These are phyloP conservation scores for Mus spicilegus DNA, from an alignment of 2,113 vertebrate genomes.

Conservation along the genomic window DNA sequence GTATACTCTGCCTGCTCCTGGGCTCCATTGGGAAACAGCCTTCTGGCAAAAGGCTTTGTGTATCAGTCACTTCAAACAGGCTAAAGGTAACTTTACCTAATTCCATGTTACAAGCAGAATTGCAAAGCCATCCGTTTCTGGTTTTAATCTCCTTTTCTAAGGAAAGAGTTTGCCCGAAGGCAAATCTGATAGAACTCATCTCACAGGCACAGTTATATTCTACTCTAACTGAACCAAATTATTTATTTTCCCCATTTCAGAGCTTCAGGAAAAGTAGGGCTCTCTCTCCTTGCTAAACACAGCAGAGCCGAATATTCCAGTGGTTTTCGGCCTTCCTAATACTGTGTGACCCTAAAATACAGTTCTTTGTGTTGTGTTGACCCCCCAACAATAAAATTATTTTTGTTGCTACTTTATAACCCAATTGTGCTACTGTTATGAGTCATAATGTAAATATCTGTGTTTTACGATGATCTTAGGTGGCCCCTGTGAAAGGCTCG, in stretches of 20 bases:
- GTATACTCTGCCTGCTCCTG: neutral
- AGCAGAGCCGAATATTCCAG: neutral
- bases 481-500: neutral
- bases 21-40: neutral
- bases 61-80: neutral
- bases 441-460: neutral
- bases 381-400: neutral
- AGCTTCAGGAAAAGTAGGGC: neutral
- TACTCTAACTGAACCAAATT: neutral
- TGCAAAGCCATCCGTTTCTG: neutral
- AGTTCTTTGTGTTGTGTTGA: neutral
- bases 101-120: neutral
- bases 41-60: neutral
- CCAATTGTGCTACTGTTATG: neutral
- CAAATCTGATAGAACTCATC: neutral
- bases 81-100: neutral
- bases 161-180: neutral
- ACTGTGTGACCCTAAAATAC: neutral
- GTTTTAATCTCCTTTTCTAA: neutral
- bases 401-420: neutral
- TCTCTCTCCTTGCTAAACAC: neutral
- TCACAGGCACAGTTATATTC: neutral
- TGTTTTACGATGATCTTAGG: neutral
- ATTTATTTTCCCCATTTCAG: neutral
- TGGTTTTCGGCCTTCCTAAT: neutral